phyloP scores from a whole-genome alignment of 2,797 vertebrate genomes.

The Lagocephalus sceleratus region DNA sequence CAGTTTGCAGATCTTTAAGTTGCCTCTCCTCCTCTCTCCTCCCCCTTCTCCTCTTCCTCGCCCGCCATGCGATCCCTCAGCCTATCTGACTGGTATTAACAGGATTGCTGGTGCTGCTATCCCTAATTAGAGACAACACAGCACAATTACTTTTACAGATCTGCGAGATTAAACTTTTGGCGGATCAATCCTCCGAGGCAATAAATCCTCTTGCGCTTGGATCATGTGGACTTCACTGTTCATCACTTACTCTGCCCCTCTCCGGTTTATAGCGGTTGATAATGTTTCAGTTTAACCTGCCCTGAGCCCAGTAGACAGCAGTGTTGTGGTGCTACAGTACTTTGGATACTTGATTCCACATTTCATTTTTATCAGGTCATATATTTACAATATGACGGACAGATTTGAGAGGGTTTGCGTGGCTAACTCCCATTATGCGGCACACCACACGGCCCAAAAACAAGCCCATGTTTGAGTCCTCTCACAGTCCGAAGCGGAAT shows the following conservation, averaged over 20 bases:
- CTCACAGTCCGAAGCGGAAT: constrained; percentile 9
- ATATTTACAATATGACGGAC: constrained; percentile 22
- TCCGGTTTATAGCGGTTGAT: constrained; percentile 37
- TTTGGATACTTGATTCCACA: constrained; percentile 16
- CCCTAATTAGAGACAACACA: constrained; percentile 74
- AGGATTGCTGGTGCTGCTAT: constrained; percentile 74
- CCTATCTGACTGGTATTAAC: constrained; percentile 75
- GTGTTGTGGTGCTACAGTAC: constrained; percentile 22
- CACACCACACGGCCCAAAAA: constrained; percentile 12
- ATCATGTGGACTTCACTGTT: constrained; percentile 58
- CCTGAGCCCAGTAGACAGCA: constrained; percentile 23
- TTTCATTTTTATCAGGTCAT: constrained; percentile 36
- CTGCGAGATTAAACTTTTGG: constrained; percentile 70
- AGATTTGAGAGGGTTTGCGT: background rate
- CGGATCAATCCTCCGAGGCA: constrained; percentile 55
- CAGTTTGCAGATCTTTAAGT: too few species aligned
- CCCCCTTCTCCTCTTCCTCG: constrained; percentile 36
- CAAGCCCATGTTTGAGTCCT: background rate
- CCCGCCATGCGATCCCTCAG: constrained; percentile 37
- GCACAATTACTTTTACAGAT: constrained; percentile 75
- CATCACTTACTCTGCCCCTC: constrained; percentile 34
- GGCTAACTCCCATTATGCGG: constrained; percentile 20
- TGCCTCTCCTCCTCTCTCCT: constrained; percentile 13
- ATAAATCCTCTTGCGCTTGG: constrained; percentile 55
- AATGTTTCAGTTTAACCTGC: constrained; percentile 37